These are phyloP conservation scores for Pachyuromys duprasi DNA, from an alignment of 2,797 vertebrate species.

Conservation along the genomic window DNA sequence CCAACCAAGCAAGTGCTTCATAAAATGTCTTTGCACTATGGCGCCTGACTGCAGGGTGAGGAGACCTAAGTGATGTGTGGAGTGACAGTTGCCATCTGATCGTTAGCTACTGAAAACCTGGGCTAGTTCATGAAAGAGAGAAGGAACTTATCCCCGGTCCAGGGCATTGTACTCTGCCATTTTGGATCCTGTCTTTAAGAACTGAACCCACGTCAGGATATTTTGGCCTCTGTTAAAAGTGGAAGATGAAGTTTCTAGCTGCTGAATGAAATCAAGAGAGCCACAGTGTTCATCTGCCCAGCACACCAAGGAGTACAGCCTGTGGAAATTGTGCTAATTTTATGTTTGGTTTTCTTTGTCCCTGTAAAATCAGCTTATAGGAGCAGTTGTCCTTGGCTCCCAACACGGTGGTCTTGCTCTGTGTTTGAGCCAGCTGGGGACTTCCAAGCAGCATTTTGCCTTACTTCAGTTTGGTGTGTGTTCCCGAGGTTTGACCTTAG, in stretches of 20 bases:
- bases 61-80: neutral
- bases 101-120: neutral
- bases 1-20: neutral
- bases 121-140: neutral
- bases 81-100: neutral
- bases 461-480: neutral
- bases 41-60: no score
- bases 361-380: neutral
- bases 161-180: neutral
- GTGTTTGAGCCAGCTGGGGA: neutral
- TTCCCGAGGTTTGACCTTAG: neutral
- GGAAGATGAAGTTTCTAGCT: neutral
- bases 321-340: neutral
- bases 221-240: constrained; percentile 18
- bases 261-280: neutral
- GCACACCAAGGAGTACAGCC: neutral
- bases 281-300: neutral
- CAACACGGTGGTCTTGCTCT: neutral
- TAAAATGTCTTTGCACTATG: neutral
- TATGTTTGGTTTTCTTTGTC: neutral
- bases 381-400: neutral
- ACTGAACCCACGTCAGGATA: neutral
- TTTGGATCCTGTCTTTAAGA: neutral
- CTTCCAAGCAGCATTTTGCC: neutral
- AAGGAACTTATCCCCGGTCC: neutral